phyloP scores from a whole-genome alignment of 2,888 invertebrate species.

The Plemyria rubiginata region DNA sequence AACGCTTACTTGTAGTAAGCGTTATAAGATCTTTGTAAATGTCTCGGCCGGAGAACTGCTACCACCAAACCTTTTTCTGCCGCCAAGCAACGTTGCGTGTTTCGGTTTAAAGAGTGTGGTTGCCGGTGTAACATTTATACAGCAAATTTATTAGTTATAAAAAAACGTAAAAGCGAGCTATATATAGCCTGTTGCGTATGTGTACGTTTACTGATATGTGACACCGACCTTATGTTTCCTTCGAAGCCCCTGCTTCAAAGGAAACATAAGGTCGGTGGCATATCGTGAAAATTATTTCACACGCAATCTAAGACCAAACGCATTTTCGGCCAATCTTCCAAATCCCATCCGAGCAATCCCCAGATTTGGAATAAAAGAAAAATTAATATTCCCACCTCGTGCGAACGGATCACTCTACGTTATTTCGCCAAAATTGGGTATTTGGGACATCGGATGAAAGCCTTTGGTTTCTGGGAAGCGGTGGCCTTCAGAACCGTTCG shows the following conservation, averaged over 20 bases:
- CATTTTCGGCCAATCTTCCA: constrained; percentile 25
- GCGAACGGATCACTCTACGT: constrained; percentile 65
- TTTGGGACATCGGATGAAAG: constrained; percentile 56
- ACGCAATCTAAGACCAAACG: constrained; percentile 15
- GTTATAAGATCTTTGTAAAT: no score
- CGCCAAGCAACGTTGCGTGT: no score
- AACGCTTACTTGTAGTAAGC: no score
- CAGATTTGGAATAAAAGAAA: constrained; percentile 44
- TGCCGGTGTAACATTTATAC: no score
- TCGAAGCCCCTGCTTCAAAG: background rate
- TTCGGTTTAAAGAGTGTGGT: no score
- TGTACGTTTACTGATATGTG: no score
- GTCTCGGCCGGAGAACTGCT: no score
- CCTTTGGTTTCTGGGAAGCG: background rate
- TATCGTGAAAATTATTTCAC: constrained; percentile 10
- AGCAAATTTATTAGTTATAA: no score
- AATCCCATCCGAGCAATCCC: constrained; percentile 28
- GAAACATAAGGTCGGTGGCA: no score
- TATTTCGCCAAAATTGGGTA: constrained; percentile 68
- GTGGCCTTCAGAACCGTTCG: constrained; percentile 3
- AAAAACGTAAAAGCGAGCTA: no score
- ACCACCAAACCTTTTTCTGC: no score
- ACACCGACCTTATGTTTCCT: background rate
- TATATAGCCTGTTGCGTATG: no score
- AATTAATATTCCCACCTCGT: constrained; percentile 67